Conservation (phyloP, 2,888 invertebrate species). For the Fragum fragum region DNA sequence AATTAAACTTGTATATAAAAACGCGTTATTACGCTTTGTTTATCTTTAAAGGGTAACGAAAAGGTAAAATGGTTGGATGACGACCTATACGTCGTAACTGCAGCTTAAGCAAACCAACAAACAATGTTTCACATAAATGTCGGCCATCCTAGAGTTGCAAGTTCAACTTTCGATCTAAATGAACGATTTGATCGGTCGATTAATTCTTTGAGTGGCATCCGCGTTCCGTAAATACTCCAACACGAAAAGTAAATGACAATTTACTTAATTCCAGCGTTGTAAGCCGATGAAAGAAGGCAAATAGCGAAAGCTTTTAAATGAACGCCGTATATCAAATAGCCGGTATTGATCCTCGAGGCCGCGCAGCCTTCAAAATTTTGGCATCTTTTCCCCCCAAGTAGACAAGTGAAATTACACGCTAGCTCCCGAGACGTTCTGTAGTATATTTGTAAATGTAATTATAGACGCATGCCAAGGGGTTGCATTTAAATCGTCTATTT, state of each 20-base stretch:
- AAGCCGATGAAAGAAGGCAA: slow-evolving; percentile 1
- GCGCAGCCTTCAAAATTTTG: slow-evolving; percentile 11
- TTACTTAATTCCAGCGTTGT: no score
- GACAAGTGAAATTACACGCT: slow-evolving; percentile 20
- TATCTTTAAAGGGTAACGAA: no score
- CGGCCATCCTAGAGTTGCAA: no score
- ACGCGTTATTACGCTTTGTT: no score
- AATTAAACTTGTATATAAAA: no score
- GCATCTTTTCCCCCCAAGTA: not conserved
- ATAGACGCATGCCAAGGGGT: not conserved
- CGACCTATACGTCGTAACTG: no score
- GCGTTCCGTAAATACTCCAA: not conserved
- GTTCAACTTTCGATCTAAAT: no score
- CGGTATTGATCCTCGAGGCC: not conserved
- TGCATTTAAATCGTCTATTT: not conserved
- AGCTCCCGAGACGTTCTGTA: not conserved
- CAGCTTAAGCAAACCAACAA: no score
- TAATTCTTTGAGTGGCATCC: no score
- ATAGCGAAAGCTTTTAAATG: slow-evolving; percentile 22
- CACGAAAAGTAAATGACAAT: not conserved
- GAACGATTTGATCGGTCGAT: no score
- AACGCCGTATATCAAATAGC: slow-evolving; percentile 19
- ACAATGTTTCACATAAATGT: no score
- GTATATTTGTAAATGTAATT: not conserved
- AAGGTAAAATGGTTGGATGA: no score